Evolutionary conservation across 2,113 vertebrate species (phyloP), one percentile per base, ranked within the genome.

Genomic region (Paradisaea rubra): DNA sequence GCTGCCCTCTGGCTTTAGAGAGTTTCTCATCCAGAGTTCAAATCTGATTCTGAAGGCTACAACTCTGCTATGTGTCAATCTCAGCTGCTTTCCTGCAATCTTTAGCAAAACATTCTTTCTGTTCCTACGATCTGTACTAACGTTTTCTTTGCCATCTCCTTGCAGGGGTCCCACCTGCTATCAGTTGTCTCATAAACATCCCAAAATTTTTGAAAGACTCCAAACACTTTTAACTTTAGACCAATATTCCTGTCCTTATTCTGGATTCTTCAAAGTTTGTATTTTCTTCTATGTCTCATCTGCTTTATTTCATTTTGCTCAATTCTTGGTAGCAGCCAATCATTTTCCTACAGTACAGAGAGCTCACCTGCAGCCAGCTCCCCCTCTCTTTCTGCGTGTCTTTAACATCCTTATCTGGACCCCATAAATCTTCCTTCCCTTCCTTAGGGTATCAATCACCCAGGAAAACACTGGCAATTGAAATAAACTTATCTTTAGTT

Each of bases 271-370:
- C 16, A 59, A 57, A 73, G 37, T 56, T 42, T 45, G 3, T 15
- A 1, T 19, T 73, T 69, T 21, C 45, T 20, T 56, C n/a, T 65
- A 2, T 53, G 49, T 66, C 37, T 92, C 23, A 10, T 53, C 27
- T 76, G 28, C 37, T 82, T 82, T 72, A 45, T 86, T 92, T 73
- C n/a, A 50, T 61, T 86, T 88, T 73, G n/a, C 24, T 74, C 57
- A 37, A 13, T 33, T 79, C 87, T 33, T 66, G 10, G 27, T 57
- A 69, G 30, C 17, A 79, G 66, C 13, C 69, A 79, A 57, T 57
- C 0, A 24, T 39, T 81, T 63, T 80, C 28, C 37, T 53, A 16
- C 28, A 56, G 6, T 15, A 74, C 9, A 60, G 57, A 35, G 16
- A 56, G 30, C 24, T 82, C 66, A 50, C 13, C 30, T 37, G 20